phyloP scores from a whole-genome alignment of 2,888 invertebrate genomes.

The Protodeltote pygarga region DNA sequence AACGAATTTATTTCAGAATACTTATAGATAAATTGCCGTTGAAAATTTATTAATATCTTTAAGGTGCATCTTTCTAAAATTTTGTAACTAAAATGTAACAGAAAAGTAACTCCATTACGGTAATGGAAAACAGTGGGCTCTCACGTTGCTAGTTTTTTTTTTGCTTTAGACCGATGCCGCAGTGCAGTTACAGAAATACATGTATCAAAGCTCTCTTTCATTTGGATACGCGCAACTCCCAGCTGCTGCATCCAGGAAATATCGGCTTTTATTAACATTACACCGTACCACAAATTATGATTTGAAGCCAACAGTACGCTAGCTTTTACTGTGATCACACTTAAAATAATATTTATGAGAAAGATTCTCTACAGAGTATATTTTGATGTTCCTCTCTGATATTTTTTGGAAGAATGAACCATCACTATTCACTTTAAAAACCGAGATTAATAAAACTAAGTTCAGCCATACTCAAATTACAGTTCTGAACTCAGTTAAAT shows the following conservation, averaged over 20 bases:
- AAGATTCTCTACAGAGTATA: no score
- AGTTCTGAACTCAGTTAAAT: no score
- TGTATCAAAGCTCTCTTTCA: constrained; percentile 81
- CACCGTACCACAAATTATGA: constrained; percentile 67
- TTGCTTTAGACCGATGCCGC: constrained; percentile 74
- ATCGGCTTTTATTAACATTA: constrained; percentile 75
- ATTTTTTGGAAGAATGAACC: no score
- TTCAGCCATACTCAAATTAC: no score
- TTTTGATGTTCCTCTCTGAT: no score
- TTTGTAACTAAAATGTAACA: constrained; percentile 71
- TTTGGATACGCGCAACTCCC: constrained; percentile 67
- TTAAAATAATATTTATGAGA: constrained; percentile 34
- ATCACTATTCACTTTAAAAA: no score
- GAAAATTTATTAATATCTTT: constrained; percentile 39
- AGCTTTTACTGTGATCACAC: constrained; percentile 55
- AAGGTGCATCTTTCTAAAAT: constrained; percentile 51
- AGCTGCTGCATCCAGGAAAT: constrained; percentile 65
- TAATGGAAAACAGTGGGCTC: constrained; percentile 82
- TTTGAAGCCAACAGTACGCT: constrained; percentile 49
- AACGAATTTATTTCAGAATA: constrained; percentile 40
- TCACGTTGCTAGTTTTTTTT: constrained; percentile 70
- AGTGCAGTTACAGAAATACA: constrained; percentile 81
- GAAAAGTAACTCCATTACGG: constrained; percentile 79
- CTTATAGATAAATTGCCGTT: constrained; percentile 44
- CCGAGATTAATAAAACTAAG: no score